A percentile compares a stretch with the other conserved stretches of the same genome.
Conservation (phyloP, 2,888 invertebrate genomes). For the Himalopsyche tibetana region DNA sequence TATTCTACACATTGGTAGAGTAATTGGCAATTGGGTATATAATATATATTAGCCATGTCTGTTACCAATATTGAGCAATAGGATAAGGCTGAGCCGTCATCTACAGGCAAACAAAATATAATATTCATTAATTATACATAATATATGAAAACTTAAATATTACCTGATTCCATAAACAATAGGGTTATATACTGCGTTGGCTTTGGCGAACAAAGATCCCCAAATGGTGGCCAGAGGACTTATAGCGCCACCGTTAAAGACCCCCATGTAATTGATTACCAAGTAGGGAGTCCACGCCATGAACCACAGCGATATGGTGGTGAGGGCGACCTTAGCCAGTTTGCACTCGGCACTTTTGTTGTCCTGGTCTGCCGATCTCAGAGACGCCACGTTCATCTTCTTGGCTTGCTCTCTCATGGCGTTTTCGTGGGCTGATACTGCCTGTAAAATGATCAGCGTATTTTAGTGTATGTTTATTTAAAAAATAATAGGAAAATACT, state of each 20-base stretch:
- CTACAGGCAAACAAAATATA: no score
- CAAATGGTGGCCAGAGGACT: slow-evolving; percentile 85
- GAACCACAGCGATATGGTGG: slow-evolving; percentile 81
- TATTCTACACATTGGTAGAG: no score
- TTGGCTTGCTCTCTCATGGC: slow-evolving; percentile 80
- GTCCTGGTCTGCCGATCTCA: slow-evolving; percentile 76
- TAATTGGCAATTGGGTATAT: no score
- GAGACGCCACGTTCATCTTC: slow-evolving; percentile 81
- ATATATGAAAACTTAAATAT: background rate
- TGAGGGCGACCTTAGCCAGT: slow-evolving; percentile 79
- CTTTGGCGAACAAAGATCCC: slow-evolving; percentile 84
- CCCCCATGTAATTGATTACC: slow-evolving; percentile 82
- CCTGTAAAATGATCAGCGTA: slow-evolving; percentile 67
- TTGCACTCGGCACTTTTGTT: slow-evolving; percentile 77
- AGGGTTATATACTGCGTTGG: slow-evolving; percentile 76
- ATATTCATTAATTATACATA: no score
- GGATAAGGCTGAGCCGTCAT: no score
- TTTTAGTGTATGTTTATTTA: no score
- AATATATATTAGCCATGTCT: no score
- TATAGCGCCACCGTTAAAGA: slow-evolving; percentile 80
- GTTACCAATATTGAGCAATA: no score
- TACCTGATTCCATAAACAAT: slow-evolving; percentile 78
- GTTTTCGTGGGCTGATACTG: slow-evolving; percentile 77
- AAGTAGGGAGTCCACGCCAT: slow-evolving; percentile 83
- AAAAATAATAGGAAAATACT: no score